These are phyloP conservation scores for Poeciliopsis paucimaculata DNA, from an alignment of 2,797 vertebrate species.

Conservation along the genomic window DNA sequence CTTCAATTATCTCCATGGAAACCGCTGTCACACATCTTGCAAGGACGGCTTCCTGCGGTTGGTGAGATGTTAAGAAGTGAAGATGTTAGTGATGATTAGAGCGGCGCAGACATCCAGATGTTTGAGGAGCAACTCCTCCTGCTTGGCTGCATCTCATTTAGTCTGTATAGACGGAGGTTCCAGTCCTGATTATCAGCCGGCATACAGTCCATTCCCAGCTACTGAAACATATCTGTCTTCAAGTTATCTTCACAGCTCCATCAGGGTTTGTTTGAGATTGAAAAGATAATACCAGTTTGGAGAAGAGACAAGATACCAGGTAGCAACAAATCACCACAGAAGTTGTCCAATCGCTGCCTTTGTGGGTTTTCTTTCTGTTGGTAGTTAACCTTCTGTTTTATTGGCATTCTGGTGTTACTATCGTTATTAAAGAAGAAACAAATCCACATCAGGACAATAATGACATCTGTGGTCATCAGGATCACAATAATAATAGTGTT, in stretches of 20 bases:
- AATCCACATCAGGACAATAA: background rate
- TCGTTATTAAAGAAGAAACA: background rate
- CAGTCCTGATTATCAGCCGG: slow-evolving; percentile 55
- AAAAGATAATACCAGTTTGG: slow-evolving; percentile 48
- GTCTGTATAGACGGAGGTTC: slow-evolving; percentile 30
- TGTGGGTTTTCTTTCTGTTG: background rate
- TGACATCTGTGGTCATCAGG: background rate
- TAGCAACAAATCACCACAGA: slow-evolving; percentile 61
- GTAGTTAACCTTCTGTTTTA: background rate
- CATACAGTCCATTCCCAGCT: slow-evolving; percentile 20
- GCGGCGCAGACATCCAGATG: slow-evolving; percentile 21
- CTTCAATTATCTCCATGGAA: slow-evolving; percentile 27
- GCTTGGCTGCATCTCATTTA: slow-evolving; percentile 25
- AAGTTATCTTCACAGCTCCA: background rate
- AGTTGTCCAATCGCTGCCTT: background rate
- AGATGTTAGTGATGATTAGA: slow-evolving; percentile 20
- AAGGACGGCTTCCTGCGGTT: background rate
- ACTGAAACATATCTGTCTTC: slow-evolving; percentile 42
- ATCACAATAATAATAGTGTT: background rate
- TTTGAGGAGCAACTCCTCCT: slow-evolving; percentile 40
- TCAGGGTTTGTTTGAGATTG: background rate
- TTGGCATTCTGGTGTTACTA: background rate
- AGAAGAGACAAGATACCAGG: slow-evolving; percentile 29
- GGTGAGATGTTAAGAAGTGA: background rate
- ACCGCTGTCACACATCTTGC: slow-evolving; percentile 2